Evolutionary conservation across 2,113 vertebrate genomes (phyloP).

Genomic region (Semicossyphus pulcher): DNA sequence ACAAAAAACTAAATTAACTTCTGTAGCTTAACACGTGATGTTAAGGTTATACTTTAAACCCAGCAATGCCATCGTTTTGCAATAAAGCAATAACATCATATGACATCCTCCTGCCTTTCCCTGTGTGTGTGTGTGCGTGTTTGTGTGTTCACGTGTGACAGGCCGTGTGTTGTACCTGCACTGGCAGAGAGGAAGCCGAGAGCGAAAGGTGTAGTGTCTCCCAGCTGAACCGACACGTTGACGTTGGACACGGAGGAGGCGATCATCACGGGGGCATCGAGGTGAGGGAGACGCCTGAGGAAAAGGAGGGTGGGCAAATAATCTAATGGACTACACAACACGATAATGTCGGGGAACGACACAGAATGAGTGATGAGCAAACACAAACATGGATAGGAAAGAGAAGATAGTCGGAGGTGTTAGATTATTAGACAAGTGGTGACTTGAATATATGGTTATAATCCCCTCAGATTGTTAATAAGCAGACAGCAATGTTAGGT

Average conservation of each 20-base stretch:
- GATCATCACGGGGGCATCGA: slow-evolving; percentile 91
- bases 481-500: not conserved
- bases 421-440: slow-evolving; percentile 1
- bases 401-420: slow-evolving; percentile 30
- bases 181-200: slow-evolving; percentile 92
- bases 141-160: not conserved
- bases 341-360: slow-evolving; percentile 30
- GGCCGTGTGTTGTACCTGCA: slow-evolving; percentile 82
- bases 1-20: no score
- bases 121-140: not conserved
- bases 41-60: slow-evolving; percentile 1
- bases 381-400: slow-evolving; percentile 51
- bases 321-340: slow-evolving; percentile 71
- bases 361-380: slow-evolving; percentile 39
- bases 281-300: slow-evolving; percentile 88
- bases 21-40: not conserved
- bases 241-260: slow-evolving; percentile 90
- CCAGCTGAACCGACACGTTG: slow-evolving; percentile 93
- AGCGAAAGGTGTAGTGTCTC: slow-evolving; percentile 94
- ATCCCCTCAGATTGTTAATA: not conserved
- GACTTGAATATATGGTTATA: not conserved
- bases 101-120: slow-evolving; percentile 5
- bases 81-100: slow-evolving; percentile 10
- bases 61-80: not conserved
- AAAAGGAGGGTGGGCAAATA: slow-evolving; percentile 72